A percentile compares a stretch with the other conserved stretches of the same genome.
Conservation (phyloP, 2,888 invertebrate genomes). For the Sussaba pulchella region DNA sequence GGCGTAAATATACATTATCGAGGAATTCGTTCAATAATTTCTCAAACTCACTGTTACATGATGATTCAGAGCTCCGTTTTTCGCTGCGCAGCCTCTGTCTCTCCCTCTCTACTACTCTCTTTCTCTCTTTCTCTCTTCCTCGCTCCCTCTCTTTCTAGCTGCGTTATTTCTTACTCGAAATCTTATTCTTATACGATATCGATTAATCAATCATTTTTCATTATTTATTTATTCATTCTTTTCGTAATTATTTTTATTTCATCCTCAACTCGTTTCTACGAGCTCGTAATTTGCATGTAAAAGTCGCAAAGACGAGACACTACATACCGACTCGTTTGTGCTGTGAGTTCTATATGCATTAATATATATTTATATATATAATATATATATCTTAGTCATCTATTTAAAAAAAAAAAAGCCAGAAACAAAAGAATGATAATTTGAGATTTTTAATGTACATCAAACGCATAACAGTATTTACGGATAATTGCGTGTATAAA, state of each 20-base stretch:
- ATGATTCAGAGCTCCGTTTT: slow-evolving; percentile 37
- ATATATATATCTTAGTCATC: slow-evolving; percentile 3
- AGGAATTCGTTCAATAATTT: slow-evolving; percentile 74
- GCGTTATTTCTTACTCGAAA: slow-evolving; percentile 23
- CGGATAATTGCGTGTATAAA: slow-evolving; percentile 24
- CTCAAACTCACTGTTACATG: slow-evolving; percentile 61
- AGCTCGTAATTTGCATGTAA: slow-evolving; percentile 43
- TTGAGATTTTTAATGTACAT: slow-evolving; percentile 53
- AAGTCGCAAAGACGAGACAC: slow-evolving; percentile 54
- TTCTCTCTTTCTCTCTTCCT: slow-evolving; percentile 14
- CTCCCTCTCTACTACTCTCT: slow-evolving; percentile 38
- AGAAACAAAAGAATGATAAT: no score
- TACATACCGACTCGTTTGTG: slow-evolving; percentile 53
- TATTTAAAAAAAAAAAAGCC: no score
- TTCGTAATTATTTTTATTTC: slow-evolving; percentile 9
- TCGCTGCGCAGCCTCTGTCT: slow-evolving; percentile 33
- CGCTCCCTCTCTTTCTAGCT: no score
- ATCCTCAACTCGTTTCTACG: slow-evolving; percentile 19
- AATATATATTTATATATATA: slow-evolving; percentile 32
- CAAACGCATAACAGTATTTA: slow-evolving; percentile 41
- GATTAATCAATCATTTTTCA: no score
- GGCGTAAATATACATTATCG: slow-evolving; percentile 75
- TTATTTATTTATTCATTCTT: slow-evolving; percentile 12
- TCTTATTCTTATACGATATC: slow-evolving; percentile 41
- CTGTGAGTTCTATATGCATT: slow-evolving; percentile 31